Evolutionary conservation across 1,140 invertebrate species (phyloP).

Genomic region (Drosophila rhopaloa): DNA sequence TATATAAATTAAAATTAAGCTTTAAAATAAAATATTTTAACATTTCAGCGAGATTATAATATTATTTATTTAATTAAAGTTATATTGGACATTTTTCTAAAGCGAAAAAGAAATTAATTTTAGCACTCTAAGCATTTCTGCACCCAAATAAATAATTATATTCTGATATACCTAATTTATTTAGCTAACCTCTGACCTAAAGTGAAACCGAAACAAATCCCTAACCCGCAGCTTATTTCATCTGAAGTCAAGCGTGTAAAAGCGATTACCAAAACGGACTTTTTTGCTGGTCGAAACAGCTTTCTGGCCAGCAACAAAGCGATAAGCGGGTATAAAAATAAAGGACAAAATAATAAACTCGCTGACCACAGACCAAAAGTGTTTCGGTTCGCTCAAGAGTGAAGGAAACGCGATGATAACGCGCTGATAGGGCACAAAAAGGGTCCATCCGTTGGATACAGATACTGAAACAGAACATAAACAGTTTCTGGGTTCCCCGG

Average conservation of each 20-base stretch:
- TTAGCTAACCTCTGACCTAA: slow-evolving; percentile 15
- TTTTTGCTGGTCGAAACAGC: slow-evolving; percentile 51
- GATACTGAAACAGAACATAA: slow-evolving; percentile 29
- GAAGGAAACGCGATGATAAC: slow-evolving; percentile 81
- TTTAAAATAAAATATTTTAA: neutral
- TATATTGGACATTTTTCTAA: too few species aligned
- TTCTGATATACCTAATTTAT: slow-evolving; percentile 55
- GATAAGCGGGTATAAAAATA: slow-evolving; percentile 69
- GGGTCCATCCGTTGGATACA: slow-evolving; percentile 25
- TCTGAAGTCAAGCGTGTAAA: slow-evolving; percentile 76
- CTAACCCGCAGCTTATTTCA: slow-evolving; percentile 69
- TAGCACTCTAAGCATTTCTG: neutral
- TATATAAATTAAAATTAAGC: too few species aligned
- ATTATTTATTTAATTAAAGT: too few species aligned
- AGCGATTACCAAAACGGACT: slow-evolving; percentile 67
- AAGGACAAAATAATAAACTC: slow-evolving; percentile 80
- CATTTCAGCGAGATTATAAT: too few species aligned
- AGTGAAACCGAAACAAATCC: slow-evolving; percentile 37
- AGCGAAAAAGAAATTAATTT: neutral
- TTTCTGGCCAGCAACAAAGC: slow-evolving; percentile 45
- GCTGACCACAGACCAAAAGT: slow-evolving; percentile 68
- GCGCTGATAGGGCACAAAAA: slow-evolving; percentile 76
- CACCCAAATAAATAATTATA: slow-evolving; percentile 16
- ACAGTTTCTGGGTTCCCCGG: slow-evolving; percentile 55
- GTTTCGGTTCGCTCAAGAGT: slow-evolving; percentile 50